Evolutionary conservation across 2,113 vertebrate species (phyloP).

Genomic region (Channa argus): DNA sequence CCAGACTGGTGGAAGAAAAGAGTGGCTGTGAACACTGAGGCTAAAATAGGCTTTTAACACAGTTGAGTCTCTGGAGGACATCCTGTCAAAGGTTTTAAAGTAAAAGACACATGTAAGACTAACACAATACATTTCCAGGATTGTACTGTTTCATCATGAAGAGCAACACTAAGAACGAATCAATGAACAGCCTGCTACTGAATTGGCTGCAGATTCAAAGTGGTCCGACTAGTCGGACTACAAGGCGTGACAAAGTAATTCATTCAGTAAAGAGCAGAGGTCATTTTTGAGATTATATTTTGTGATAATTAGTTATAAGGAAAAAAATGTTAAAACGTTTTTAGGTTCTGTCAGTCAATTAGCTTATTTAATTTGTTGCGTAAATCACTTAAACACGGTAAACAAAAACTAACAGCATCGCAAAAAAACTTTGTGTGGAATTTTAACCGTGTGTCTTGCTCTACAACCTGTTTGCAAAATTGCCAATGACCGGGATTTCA

Average conservation of each 20-base stretch:
- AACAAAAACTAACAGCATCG: background rate
- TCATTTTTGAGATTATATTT: no score
- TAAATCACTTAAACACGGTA: background rate
- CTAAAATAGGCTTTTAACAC: conserved; percentile 38
- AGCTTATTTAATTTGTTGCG: background rate
- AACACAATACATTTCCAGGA: background rate
- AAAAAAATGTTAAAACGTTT: no score
- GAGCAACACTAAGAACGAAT: background rate
- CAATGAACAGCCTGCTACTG: background rate
- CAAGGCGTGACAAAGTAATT: background rate
- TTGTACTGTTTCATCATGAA: background rate
- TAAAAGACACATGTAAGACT: background rate
- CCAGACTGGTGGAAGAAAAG: conserved; percentile 39
- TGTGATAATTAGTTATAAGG: no score
- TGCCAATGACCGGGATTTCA: no score
- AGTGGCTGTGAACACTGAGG: conserved; percentile 15
- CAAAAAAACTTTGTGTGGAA: background rate
- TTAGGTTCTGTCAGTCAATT: no score
- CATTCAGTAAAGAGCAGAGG: no score
- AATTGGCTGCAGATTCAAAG: conserved; percentile 7
- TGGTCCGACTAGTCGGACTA: conserved; percentile 67
- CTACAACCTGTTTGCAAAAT: no score
- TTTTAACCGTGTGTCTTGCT: background rate
- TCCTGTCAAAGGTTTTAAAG: conserved; percentile 36
- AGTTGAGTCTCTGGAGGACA: conserved; percentile 27